Percentiles rank a stretch among this genome's conserved stretches.
phyloP scores from a whole-genome alignment of 30 jellyfish, hydroid and myxozoan genomes.

The Sanderia malayensis region DNA sequence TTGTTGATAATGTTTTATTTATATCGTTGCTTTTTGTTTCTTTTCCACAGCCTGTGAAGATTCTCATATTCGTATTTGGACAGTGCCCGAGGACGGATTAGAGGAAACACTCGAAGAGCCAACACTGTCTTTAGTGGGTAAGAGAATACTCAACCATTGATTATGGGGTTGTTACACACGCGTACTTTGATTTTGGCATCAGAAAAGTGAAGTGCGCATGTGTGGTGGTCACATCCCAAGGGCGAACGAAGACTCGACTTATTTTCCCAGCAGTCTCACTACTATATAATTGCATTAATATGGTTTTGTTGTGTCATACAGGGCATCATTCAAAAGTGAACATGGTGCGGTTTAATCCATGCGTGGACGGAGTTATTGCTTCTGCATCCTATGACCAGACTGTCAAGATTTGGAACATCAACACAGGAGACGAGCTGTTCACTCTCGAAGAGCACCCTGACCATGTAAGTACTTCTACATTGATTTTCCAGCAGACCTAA shows the following conservation, averaged over 20 bases:
- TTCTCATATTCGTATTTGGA: slow-evolving; percentile 78
- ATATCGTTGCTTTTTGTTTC: too few species aligned
- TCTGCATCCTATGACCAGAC: slow-evolving; percentile 79
- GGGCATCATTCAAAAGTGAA: slow-evolving; percentile 86
- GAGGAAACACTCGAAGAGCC: slow-evolving; percentile 76
- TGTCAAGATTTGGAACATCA: slow-evolving; percentile 76
- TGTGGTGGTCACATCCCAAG: too few species aligned
- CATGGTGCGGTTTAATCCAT: slow-evolving; percentile 87
- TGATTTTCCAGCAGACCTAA: neutral
- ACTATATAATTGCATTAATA: too few species aligned
- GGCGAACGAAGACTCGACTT: too few species aligned
- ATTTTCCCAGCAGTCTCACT: too few species aligned
- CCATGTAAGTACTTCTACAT: slow-evolving; percentile 48
- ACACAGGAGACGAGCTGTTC: slow-evolving; percentile 57
- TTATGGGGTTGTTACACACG: too few species aligned
- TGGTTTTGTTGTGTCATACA: too few species aligned
- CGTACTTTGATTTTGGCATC: too few species aligned
- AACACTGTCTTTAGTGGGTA: too few species aligned
- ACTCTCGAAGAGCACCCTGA: slow-evolving; percentile 89
- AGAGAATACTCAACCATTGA: too few species aligned
- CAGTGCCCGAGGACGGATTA: slow-evolving; percentile 86
- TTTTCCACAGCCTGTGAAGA: slow-evolving; percentile 83
- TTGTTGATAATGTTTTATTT: too few species aligned
- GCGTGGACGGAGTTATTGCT: slow-evolving; percentile 69
- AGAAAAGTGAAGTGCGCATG: too few species aligned